Base-by-base conservation (phyloP, 2,113 vertebrate genomes). In the Chaetops frenatus region DNA sequence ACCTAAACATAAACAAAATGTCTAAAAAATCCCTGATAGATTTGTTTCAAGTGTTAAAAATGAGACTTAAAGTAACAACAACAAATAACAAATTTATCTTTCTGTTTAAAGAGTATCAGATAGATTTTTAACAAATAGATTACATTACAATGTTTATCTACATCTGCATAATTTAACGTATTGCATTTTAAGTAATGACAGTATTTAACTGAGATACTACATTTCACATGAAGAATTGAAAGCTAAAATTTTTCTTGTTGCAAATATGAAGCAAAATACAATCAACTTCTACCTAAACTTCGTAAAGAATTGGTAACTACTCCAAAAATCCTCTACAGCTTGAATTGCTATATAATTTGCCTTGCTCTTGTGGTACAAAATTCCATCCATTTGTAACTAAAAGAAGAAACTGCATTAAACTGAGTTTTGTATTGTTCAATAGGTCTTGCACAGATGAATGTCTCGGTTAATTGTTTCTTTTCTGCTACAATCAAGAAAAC, bases 1-100 rank as follows among this genome's bases (percentile, higher is more conserved):
- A 97, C 97, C 99, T 99, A 97, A 91, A 86, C 71, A 95, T 66
- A 84, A 81, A 77, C 4, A 86, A 92, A 93, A 92, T 2, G 65
- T 82, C 88, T 74, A 38, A 94, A 92, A 79, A 29, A 86, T 11
- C 44, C 27, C 57, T 51, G 67, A 91, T 28, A 64, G 15, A 51
- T 86, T 57, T 90, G 24, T 42, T 92, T 67, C 35, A 89, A 62
- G 50, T 38, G 8, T 73, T 42, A 93, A 84, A 71, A 90, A 23
- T 17, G 6, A 89, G 23, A 81, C 18, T 13, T 42, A 38, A 65
- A n/a, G 2, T 33, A 42, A 24, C 2, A 71, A 72, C 4, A 45
- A 17, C 3, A n/a, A 72, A 10, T 2, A 57, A 53, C 1, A 82
- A 33, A 65, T 23, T 33, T 27, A 35, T n/a, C 31, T 65, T 53